phyloP scores from a whole-genome alignment of 2,888 invertebrate genomes.

The Tenthredo scrophulariae region DNA sequence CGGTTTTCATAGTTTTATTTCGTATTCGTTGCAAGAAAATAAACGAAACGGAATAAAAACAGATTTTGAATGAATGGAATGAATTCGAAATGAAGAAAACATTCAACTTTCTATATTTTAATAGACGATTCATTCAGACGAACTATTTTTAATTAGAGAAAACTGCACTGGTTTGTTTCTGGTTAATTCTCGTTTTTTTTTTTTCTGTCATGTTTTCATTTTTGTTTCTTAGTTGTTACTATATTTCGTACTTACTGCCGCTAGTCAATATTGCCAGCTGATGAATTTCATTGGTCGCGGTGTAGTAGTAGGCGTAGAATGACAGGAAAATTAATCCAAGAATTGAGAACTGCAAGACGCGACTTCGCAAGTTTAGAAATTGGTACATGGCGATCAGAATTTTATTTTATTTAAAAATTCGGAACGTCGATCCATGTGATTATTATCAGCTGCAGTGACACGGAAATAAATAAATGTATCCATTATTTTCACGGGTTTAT shows the following conservation, averaged over 20 bases:
- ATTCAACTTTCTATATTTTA: neutral
- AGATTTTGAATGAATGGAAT: neutral
- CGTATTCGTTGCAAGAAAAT: too few species aligned
- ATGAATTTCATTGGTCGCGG: slow-evolving; percentile 67
- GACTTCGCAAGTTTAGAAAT: slow-evolving; percentile 71
- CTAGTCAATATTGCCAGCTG: slow-evolving; percentile 60
- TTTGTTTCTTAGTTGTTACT: neutral
- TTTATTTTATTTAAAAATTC: neutral
- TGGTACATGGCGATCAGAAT: slow-evolving; percentile 63
- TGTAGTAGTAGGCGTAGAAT: slow-evolving; percentile 73
- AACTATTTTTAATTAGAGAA: neutral
- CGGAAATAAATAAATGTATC: slow-evolving; percentile 26
- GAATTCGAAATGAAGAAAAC: too few species aligned
- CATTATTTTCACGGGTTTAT: slow-evolving; percentile 21
- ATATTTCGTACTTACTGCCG: slow-evolving; percentile 33
- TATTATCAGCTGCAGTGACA: neutral
- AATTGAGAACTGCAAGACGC: slow-evolving; percentile 71
- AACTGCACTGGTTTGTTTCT: neutral
- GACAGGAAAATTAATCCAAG: slow-evolving; percentile 72
- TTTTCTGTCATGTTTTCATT: too few species aligned
- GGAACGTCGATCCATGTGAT: neutral
- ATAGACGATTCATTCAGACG: neutral
- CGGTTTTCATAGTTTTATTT: too few species aligned
- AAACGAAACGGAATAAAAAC: too few species aligned
- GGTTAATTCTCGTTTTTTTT: neutral